Base-by-base conservation (phyloP, 2,797 vertebrate species). In the Pitangus sulphuratus region DNA sequence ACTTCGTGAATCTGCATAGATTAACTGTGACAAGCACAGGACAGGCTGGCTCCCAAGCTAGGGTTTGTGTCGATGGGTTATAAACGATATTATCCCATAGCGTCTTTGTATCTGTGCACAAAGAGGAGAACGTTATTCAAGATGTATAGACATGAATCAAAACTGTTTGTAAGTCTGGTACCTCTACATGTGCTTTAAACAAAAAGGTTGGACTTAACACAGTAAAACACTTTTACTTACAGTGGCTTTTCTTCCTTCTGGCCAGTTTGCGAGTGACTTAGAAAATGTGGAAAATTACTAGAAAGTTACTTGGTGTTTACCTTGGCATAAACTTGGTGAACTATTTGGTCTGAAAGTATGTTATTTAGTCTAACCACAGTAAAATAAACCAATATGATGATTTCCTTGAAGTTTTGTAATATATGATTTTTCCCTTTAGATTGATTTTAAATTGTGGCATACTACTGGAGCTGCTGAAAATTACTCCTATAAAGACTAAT, bases 51-150 rank as follows among this genome's bases (percentile, higher is more conserved):
- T 97, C 93, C 98, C 98, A 98, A 37, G 95, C 86, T 56, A 98
- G 84, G 2, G 89, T 96, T 94, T 96, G 94, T 78, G 92, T 95
- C 3, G 2, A 66, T 5, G 97, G 96, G 62, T 97, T 96, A 84
- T 98, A 98, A 69, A 83, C 91, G 89, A 98, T 72, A 40, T 82
- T 96, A 37, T 98, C 97, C 98, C 98, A 98, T 21, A 98, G 93
- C 1, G 54, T 70, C 33, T 85, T 65, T 1, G 94, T 97, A 85
- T 98, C 98, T 98, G 94, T 87, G 45, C 22, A 93, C 28, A 96
- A 89, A 94, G 60, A 91, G 33, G 21, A 8, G 53, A 94, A 66
- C 7, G 24, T 95, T 77, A 89, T n/a, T 92, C 35, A 80, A 88
- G 47, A 53, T 50, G 8, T 53, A 53, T 40, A 58, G 56, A 82